These are phyloP conservation scores for Petrosia ficiformis DNA, from an alignment of 37 sponge, comb jelly and placozoan genomes.

Conservation along the genomic window DNA sequence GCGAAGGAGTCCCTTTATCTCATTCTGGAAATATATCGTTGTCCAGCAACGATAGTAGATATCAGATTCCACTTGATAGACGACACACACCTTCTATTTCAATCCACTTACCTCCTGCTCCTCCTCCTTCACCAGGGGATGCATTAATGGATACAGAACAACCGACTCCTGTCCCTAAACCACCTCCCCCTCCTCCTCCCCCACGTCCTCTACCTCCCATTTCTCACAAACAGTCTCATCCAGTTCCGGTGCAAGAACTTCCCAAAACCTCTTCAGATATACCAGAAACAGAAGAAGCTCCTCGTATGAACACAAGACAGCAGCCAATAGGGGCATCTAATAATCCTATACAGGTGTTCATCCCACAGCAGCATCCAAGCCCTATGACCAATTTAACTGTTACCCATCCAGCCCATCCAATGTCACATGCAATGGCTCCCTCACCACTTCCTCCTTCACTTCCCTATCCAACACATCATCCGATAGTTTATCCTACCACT, in stretches of 20 bases:
- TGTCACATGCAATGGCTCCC: too few species aligned
- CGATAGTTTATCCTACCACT: too few species aligned
- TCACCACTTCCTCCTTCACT: too few species aligned
- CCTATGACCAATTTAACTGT: too few species aligned
- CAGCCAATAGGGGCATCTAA: too few species aligned
- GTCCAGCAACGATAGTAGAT: too few species aligned
- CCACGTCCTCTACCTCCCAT: conserved; percentile 3
- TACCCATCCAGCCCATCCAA: too few species aligned
- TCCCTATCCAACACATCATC: too few species aligned
- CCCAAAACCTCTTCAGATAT: not conserved
- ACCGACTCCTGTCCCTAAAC: not conserved
- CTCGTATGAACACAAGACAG: not conserved
- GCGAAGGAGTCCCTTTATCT: too few species aligned
- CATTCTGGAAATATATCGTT: too few species aligned
- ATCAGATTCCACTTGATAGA: not conserved
- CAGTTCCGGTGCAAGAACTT: not conserved
- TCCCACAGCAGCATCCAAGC: too few species aligned
- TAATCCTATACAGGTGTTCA: too few species aligned
- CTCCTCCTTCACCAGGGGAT: conserved; percentile 21
- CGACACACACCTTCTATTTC: not conserved
- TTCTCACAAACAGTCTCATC: not conserved
- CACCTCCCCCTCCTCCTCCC: conserved; percentile 22
- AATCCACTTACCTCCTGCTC: conserved; percentile 11
- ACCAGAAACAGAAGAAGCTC: not conserved
- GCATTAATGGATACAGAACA: not conserved